Evolutionary conservation across 2,113 vertebrate genomes (phyloP).

Genomic region (Leptodactylus fuscus): DNA sequence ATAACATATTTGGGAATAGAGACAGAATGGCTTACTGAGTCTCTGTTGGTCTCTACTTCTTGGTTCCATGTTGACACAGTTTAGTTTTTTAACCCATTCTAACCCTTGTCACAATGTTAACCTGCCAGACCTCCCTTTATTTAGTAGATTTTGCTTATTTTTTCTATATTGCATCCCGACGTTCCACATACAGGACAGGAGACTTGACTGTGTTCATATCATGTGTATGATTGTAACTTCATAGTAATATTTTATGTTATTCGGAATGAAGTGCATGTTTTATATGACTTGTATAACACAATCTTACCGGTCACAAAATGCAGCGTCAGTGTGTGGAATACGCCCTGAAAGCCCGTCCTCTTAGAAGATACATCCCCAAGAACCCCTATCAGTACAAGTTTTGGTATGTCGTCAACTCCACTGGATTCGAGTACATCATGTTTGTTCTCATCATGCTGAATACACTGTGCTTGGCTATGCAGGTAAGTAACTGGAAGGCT

Average conservation of each 20-base stretch:
- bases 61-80: too few species aligned
- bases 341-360: constrained; percentile 91
- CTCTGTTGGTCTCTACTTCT: too few species aligned
- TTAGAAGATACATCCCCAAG: constrained; percentile 97
- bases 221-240: background rate
- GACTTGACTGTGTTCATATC: background rate
- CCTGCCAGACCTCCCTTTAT: too few species aligned
- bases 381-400: constrained; percentile 99
- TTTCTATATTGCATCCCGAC: too few species aligned
- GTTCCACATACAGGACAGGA: too few species aligned
- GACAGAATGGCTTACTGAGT: too few species aligned
- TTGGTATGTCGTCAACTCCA: constrained; percentile 99
- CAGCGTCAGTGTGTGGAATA: constrained; percentile 99
- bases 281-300: background rate
- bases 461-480: constrained; percentile 97
- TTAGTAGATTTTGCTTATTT: too few species aligned
- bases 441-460: constrained; percentile 99
- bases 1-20: too few species aligned
- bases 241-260: background rate
- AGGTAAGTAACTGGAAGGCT: constrained; percentile 80
- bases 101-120: too few species aligned
- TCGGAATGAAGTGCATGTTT: too few species aligned
- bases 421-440: constrained; percentile 99
- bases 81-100: too few species aligned
- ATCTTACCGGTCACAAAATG: constrained; percentile 59